Evolutionary conservation across 2,797 vertebrate genomes (phyloP), one percentile per base, ranked within the genome.

Genomic region (Dromococcyx pavoninus): DNA sequence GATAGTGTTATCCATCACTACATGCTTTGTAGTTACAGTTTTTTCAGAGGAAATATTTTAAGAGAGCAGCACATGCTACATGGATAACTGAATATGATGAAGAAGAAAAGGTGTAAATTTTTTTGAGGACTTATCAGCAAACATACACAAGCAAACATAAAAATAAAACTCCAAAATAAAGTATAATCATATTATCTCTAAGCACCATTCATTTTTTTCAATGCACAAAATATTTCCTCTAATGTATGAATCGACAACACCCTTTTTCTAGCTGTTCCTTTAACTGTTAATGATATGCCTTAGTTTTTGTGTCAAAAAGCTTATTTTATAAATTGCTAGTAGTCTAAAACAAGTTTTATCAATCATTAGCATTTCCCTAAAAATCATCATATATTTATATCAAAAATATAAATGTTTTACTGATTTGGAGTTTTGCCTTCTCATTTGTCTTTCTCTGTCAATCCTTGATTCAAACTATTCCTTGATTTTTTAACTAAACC

Each of bases 1-100:
- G 32, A 73, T 32, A 56, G 25, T 39, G 17, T 5, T 58, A 84
- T 85, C 23, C 24, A 51, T 91, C 77, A 87, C 14, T 70, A 18
- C 11, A 54, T 76, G n/a, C 11, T 92, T 75, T 87, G 22, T 64
- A 72, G 58, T 61, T 69, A 39, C 48, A 39, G n/a, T 89, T 67
- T 83, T 25, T 54, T 90, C 72, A 81, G 35, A 51, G 27, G 18
- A 87, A 88, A 58, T 91, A 86, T 86, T 94, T 95, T 56, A 92
- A 23, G 33, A 84, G 14, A 85, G 32, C 11, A 81, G 22, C 32
- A 58, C 18, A 64, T 50, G 44, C 28, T 30, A 72, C 39, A 67
- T 25, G n/a, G 39, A 10, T 75, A 43, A 50, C 27, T 88, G 51
- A 84, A 60, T 77, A 44, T 75, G 33, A 64, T 5, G 27, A 81